Percentiles rank a stretch among this genome's conserved stretches.
phyloP scores from a whole-genome alignment of 1,140 invertebrate species.

The Drosophila grimshawi region DNA sequence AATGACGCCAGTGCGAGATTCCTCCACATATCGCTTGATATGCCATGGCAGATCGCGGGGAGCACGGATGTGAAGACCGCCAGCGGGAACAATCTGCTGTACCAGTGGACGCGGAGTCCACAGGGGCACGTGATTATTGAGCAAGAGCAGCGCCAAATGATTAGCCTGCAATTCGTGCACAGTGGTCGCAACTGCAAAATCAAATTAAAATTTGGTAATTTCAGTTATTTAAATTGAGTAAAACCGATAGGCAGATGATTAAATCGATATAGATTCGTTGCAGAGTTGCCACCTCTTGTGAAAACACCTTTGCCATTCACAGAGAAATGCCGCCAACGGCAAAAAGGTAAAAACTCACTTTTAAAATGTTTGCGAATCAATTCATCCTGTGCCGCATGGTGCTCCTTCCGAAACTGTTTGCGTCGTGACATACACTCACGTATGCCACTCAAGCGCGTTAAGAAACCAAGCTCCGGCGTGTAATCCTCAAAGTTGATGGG shows the following conservation, averaged over 20 bases:
- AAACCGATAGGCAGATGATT: background rate
- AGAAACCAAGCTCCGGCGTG: slow-evolving; percentile 39
- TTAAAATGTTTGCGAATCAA: slow-evolving; percentile 72
- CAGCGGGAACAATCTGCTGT: slow-evolving; percentile 75
- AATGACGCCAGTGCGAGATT: slow-evolving; percentile 85
- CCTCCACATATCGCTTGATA: slow-evolving; percentile 84
- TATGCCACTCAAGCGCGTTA: slow-evolving; percentile 56
- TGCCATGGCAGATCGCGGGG: slow-evolving; percentile 83
- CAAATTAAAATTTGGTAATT: background rate
- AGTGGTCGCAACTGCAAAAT: slow-evolving; percentile 54
- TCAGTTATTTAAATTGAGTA: background rate
- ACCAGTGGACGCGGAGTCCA: slow-evolving; percentile 67
- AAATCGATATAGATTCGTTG: background rate
- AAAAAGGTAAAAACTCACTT: slow-evolving; percentile 40
- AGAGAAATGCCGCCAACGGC: background rate
- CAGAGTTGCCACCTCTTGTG: slow-evolving; percentile 4
- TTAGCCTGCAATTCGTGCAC: slow-evolving; percentile 85
- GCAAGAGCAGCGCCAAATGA: slow-evolving; percentile 83
- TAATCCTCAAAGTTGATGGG: slow-evolving; percentile 62
- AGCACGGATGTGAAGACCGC: slow-evolving; percentile 78
- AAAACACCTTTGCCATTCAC: slow-evolving; percentile 13
- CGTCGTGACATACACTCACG: slow-evolving; percentile 51
- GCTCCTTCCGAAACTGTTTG: slow-evolving; percentile 57
- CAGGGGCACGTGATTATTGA: slow-evolving; percentile 81
- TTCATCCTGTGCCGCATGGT: slow-evolving; percentile 64